Conservation (phyloP, 2,888 invertebrate genomes). For the Acleris cristana region DNA sequence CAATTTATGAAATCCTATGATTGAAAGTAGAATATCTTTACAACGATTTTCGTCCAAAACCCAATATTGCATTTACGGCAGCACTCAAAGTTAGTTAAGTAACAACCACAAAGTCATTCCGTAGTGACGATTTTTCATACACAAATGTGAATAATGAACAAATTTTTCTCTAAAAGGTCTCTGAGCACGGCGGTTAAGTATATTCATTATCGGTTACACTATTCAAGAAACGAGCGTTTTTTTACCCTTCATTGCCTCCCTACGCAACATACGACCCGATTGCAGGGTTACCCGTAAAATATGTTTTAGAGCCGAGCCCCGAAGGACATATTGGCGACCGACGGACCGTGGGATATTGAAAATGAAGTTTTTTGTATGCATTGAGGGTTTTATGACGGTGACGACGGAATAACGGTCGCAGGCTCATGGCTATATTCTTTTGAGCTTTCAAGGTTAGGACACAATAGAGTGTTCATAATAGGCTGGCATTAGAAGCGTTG, state of each 20-base stretch:
- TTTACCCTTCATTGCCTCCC: slow-evolving; percentile 1
- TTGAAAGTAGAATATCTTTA: no score
- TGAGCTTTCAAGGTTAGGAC: slow-evolving; percentile 32
- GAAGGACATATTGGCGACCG: slow-evolving; percentile 57
- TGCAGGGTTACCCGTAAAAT: slow-evolving; percentile 58
- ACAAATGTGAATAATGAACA: no score
- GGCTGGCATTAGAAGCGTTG: neutral
- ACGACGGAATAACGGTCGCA: slow-evolving; percentile 46
- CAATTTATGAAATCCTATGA: no score
- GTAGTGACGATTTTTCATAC: no score
- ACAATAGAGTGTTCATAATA: slow-evolving; percentile 7
- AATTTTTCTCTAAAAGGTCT: no score
- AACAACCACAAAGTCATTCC: no score
- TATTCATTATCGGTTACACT: neutral
- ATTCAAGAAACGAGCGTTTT: slow-evolving; percentile 11
- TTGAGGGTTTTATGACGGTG: slow-evolving; percentile 60
- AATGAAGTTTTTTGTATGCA: slow-evolving; percentile 72
- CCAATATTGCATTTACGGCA: no score
- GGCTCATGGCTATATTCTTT: slow-evolving; percentile 43
- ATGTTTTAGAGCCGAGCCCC: slow-evolving; percentile 63
- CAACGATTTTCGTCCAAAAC: no score
- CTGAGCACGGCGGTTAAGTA: no score
- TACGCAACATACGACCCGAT: slow-evolving; percentile 40
- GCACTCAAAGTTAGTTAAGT: no score
- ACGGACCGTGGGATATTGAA: slow-evolving; percentile 61